Percentiles rank a stretch among this genome's conserved stretches.
These are phyloP conservation scores for Sebastes melanostomus DNA, from an alignment of 2,797 vertebrate species.

Conservation along the genomic window DNA sequence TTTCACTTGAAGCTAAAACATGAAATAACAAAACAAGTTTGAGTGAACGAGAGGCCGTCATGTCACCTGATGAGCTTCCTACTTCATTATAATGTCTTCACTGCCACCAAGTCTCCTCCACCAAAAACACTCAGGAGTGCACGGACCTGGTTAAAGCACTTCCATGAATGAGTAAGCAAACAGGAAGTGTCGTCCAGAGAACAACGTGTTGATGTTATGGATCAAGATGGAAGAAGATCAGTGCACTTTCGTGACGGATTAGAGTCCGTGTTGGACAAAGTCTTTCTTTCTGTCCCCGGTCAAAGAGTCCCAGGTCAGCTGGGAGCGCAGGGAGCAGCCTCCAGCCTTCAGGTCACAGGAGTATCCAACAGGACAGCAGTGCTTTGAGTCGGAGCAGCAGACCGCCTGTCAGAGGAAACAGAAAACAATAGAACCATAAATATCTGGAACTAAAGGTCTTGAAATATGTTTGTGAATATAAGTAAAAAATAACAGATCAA, in stretches of 20 bases:
- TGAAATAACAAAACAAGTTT: background rate
- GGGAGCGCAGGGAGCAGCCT: conserved; percentile 38
- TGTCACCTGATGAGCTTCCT: background rate
- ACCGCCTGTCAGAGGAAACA: conserved; percentile 47
- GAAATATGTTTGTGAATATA: too few relatives aligned
- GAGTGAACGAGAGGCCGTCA: background rate
- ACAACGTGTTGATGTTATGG: background rate
- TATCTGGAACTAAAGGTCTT: too few relatives aligned
- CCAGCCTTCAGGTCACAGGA: conserved; percentile 42
- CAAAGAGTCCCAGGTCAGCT: conserved; percentile 39
- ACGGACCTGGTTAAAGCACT: background rate
- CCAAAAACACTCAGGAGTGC: background rate
- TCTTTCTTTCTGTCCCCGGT: conserved; percentile 29
- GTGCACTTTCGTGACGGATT: background rate
- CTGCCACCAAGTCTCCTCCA: background rate
- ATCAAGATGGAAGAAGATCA: background rate
- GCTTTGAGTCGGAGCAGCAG: conserved; percentile 61
- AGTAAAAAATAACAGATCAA: too few relatives aligned
- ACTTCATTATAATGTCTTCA: background rate
- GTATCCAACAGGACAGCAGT: conserved; percentile 68
- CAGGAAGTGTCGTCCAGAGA: background rate
- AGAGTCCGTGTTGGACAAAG: conserved; percentile 27
- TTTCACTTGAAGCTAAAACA: background rate
- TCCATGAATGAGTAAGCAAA: background rate
- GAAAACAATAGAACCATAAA: too few relatives aligned